These are phyloP conservation scores for Caenorhabditis virilis DNA, from an alignment of 2,888 invertebrate species.

Conservation along the genomic window DNA sequence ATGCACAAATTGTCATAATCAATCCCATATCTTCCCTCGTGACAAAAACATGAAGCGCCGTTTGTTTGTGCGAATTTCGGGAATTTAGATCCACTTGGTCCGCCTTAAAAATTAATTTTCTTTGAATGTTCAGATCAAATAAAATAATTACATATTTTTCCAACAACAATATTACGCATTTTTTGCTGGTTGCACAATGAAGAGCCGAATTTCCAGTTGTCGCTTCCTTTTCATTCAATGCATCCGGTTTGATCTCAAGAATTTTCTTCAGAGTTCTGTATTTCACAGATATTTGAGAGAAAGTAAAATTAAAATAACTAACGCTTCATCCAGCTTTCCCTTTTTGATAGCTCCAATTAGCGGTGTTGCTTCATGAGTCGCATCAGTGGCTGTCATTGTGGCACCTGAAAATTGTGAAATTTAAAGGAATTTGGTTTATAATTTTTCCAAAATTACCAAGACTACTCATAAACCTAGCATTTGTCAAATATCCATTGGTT, in stretches of 20 bases:
- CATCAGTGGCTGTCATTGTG: constrained; percentile 17
- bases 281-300: not conserved
- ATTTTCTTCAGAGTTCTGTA: constrained; percentile 29
- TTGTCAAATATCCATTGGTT: constrained; percentile 24
- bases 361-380: constrained; percentile 19
- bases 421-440: not conserved
- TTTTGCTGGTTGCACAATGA: constrained; percentile 40
- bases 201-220: constrained; percentile 47
- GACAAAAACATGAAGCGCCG: constrained; percentile 69
- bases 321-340: constrained; percentile 35
- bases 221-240: constrained; percentile 34
- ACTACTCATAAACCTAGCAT: constrained; percentile 22
- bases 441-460: constrained; percentile 10
- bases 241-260: constrained; percentile 38
- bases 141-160: constrained; percentile 33
- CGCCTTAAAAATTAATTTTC: constrained; percentile 34
- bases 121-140: constrained; percentile 3
- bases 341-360: constrained; percentile 41
- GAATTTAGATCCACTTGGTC: constrained; percentile 68
- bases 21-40: constrained; percentile 54
- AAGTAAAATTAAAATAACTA: not conserved
- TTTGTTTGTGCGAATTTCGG: constrained; percentile 68
- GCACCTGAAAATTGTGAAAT: constrained; percentile 13
- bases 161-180: constrained; percentile 32
- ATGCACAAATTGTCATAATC: constrained; percentile 41